Evolutionary conservation across 2,888 invertebrate genomes (phyloP), one percentile per base, ranked within the genome.

Genomic region (Nomada fucata): DNA sequence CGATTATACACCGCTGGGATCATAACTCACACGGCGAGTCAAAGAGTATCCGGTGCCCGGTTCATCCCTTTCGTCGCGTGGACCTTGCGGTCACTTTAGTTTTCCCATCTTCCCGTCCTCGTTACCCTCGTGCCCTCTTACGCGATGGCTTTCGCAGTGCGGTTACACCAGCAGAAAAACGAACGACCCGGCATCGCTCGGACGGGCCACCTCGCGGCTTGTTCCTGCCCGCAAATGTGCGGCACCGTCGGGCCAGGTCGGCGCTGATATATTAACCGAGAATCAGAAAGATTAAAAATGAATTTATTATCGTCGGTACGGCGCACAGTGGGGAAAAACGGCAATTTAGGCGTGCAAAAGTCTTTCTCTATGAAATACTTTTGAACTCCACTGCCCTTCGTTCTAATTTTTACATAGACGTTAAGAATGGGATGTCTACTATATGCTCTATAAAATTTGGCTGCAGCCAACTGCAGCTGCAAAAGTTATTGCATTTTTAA

Each of bases 1-100:
- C 88, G 87, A 88, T 88, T 83, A 89, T 84, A 82, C 82, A 81
- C 69, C 85, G 61, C 72, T 74, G 47, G 76, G 71, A 76, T 86
- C 86, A 84, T 87, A 86, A 89, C 74, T 89, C 86, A 88, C 82
- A 87, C 75, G 75, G 57, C 60, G 69, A 15, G 7, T 67, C 53
- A 68, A 69, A 59, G 74, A 67, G 70, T 73, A 73, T 77, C 78
- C 82, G 44, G 76, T 55, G 47, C 60, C 69, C 11, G 18, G n/a
- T 76, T 73, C 72, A 60, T 73, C 84, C 57, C 61, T 79, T 68
- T 61, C 71, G 47, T 57, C 69, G 57, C 26, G 9, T 59, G 77
- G 60, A 76, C 57, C 79, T 18, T 84, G 87, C 69, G 82, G 88
- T 88, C 84, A 61, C 81, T 82, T 81, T 63, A 81, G 82, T 79